These are phyloP conservation scores for Petromus typicus DNA, from an alignment of 2,113 vertebrate genomes.

Conservation along the genomic window DNA sequence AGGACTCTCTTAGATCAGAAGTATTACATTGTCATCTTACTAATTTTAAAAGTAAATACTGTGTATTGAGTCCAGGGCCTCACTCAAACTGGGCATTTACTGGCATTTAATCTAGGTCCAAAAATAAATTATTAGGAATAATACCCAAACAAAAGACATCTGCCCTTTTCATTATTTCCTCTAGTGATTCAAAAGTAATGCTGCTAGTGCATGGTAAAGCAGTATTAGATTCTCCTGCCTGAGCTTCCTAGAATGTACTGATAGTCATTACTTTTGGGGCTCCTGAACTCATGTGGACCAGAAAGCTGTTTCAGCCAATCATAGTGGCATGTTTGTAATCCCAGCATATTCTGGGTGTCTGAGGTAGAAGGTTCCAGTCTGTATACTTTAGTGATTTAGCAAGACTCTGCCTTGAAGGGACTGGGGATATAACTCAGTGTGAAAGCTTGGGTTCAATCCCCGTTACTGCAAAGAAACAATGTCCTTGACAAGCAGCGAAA, in stretches of 20 bases:
- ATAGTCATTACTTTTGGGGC: background rate
- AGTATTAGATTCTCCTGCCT: background rate
- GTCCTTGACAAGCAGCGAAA: conserved; percentile 14
- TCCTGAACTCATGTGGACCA: background rate
- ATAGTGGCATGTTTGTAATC: background rate
- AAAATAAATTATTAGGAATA: background rate
- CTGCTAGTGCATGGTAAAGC: background rate
- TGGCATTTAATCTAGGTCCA: background rate
- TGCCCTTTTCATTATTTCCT: conserved; percentile 22
- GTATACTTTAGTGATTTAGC: background rate
- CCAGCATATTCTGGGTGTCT: background rate
- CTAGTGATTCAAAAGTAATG: background rate
- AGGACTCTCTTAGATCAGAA: background rate
- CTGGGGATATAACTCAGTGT: background rate
- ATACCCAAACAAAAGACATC: conserved; percentile 4
- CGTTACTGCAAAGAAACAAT: background rate
- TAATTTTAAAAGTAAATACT: background rate
- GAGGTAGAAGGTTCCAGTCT: background rate
- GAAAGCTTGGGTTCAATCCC: background rate
- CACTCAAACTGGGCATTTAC: background rate
- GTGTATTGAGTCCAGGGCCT: background rate
- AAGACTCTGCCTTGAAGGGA: background rate
- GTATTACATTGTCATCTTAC: background rate
- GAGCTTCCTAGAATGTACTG: background rate
- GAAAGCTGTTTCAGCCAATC: background rate